Conservation (phyloP, 2,888 invertebrate species). For the Dynastes grantii region DNA sequence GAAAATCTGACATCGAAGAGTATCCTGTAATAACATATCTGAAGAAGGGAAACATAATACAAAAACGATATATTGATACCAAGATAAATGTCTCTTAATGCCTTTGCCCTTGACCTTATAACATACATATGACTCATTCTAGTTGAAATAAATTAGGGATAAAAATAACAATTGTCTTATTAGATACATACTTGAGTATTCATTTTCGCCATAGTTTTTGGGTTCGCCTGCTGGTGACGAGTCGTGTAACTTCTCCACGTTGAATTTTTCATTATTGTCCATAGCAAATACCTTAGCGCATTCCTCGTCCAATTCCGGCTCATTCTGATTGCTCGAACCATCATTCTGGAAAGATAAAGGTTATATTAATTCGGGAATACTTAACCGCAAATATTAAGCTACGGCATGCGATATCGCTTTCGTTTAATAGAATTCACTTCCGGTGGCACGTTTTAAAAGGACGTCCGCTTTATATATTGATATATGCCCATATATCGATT, state of each 20-base stretch:
- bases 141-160: not conserved
- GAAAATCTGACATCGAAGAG: too few species aligned
- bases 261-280: slow-evolving; percentile 76
- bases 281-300: slow-evolving; percentile 91
- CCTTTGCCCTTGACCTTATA: too few species aligned
- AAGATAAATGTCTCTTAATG: too few species aligned
- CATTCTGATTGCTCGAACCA: slow-evolving; percentile 67
- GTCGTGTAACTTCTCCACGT: slow-evolving; percentile 71
- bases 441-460: not conserved
- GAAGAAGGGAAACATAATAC: too few species aligned
- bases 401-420: not conserved
- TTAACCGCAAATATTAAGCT: not conserved
- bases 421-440: too few species aligned
- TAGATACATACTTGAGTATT: slow-evolving; percentile 67
- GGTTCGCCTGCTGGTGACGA: slow-evolving; percentile 62
- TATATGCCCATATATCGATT: not conserved
- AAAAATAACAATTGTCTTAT: not conserved
- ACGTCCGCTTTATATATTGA: too few species aligned
- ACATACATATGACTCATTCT: too few species aligned
- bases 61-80: too few species aligned
- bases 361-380: not conserved
- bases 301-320: slow-evolving; percentile 87
- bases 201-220: slow-evolving; percentile 70
- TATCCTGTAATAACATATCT: too few species aligned
- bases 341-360: slow-evolving; percentile 65